Base-by-base conservation (phyloP, 2,113 vertebrate genomes). In the Zootoca vivipara region DNA sequence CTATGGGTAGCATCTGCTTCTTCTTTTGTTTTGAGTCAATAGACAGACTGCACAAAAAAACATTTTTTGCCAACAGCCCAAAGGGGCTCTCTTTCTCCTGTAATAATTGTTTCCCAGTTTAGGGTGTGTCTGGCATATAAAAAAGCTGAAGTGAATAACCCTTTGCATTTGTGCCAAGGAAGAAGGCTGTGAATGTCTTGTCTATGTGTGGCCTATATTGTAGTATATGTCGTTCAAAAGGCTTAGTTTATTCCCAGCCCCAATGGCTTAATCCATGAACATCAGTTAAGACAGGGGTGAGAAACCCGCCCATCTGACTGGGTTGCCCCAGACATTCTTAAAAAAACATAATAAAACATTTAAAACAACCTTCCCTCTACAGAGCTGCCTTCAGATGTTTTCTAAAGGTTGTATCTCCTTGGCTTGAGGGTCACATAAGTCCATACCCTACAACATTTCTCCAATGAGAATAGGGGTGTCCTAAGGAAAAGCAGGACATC, bases 11-110 rank as follows among this genome's bases (percentile, higher is more conserved):
- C 69, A 89, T 72, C 65, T 87, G 30, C 22, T 92, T 81, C 69
- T 86, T 75, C 35, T 79, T 13, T 26, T 92, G 64, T 83, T 92
- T 90, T 81, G 62, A 89, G 64, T 52, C 85, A 90, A 86, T 42
- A 64, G 2, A 88, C 1, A 38, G 40, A 77, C 46, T 86, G 4
- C 65, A 9, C 3, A 10, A 79, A 46, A 46, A 46, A 46, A 46
- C 46, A 46, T 0, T 56, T 93, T 67, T 64, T 89, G 12, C 78
- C 5, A 20, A 62, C 4, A 91, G 65, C 5, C 1, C 3, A 24
- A 1, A 89, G 2, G 30, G 46, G 0, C 42, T 4, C 0, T 81
- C 30, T 5, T 15, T 81, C 85, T 5, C 35, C 67, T 58, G 64
- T 73, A 80, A 46, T 67, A 1, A 85, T 87, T 20, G 78, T 91